Percentiles rank a stretch among this genome's conserved stretches.
Conservation (phyloP, 2,113 vertebrate species). For the Myocastor coypus region DNA sequence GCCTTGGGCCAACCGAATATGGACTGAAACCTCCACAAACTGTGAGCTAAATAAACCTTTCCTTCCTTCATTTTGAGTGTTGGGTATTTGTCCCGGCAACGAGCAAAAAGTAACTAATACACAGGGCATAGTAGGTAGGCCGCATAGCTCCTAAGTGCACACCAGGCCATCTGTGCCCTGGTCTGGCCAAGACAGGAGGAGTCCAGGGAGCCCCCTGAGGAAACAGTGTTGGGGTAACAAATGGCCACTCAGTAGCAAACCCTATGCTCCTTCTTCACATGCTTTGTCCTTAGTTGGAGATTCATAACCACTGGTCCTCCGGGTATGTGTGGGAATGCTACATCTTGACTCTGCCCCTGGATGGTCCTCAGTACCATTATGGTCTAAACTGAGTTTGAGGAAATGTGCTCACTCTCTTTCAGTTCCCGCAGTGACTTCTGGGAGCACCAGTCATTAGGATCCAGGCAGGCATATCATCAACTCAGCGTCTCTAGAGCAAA, state of each 20-base stretch:
- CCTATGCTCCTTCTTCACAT: not conserved
- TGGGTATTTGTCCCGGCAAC: no score
- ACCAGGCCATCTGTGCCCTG: not conserved
- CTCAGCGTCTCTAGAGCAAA: not conserved
- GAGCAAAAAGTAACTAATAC: no score
- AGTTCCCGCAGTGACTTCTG: not conserved
- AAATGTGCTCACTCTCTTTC: not conserved
- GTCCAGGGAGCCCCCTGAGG: not conserved
- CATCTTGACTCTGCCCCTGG: not conserved
- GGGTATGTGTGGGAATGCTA: not conserved
- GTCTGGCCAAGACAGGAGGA: not conserved
- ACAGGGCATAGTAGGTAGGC: constrained; percentile 33
- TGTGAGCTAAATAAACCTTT: no score
- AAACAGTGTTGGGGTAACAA: no score
- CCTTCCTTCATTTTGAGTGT: no score
- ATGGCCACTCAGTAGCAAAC: not conserved
- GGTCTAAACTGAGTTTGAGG: not conserved
- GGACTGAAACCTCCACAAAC: no score
- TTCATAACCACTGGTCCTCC: not conserved
- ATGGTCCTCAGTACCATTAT: not conserved
- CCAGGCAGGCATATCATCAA: not conserved
- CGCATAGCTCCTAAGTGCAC: not conserved
- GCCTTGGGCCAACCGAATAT: no score
- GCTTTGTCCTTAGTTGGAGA: not conserved
- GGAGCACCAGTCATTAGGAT: not conserved